Base-by-base conservation (phyloP, 2,113 vertebrate species). In the Lophochroa leadbeateri region DNA sequence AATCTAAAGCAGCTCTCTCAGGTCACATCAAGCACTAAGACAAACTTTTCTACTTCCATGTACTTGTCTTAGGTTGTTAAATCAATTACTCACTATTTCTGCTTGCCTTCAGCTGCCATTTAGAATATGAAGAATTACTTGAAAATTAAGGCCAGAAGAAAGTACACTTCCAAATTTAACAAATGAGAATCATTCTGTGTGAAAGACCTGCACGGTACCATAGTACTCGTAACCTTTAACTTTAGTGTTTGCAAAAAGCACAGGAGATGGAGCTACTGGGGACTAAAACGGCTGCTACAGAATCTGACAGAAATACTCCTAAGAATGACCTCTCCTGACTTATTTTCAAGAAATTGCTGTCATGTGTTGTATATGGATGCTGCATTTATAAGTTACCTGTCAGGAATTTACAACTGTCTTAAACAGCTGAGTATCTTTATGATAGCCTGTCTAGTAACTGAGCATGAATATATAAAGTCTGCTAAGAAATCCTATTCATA, bases 21-120 rank as follows among this genome's bases (percentile, higher is more conserved):
- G 98, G 97, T 98, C 98, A 98, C 96, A 96, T 96, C 98, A 97
- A 97, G 94, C 97, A 97, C 49, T 94, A 93, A 97, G 92, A 97
- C 76, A 97, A 98, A 98, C 96, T 98, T 98, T 98, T 95, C 83
- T 94, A 94, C 83, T 96, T 97, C 94, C 82, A 70, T 96, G 91
- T 98, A 97, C 97, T 98, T 99, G 98, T 98, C 98, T 91, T 86
- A 98, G 95, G 71, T 94, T 98, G 97, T 98, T 98, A 98, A 98
- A 97, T 98, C 98, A 98, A 96, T 97, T 96, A 92, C 92, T 97
- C 94, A 58, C 91, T 94, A 97, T 97, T 98, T 97, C 94, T 94
- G 81, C 94, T 95, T 96, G 88, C 94, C 90, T 97, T 97, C 88
- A 97, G 86, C 58, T 98, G 96, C 88, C 95, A 98, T 96, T 97